Conservation (phyloP, 1,140 invertebrate genomes). For the Drosophila sp. region DNA sequence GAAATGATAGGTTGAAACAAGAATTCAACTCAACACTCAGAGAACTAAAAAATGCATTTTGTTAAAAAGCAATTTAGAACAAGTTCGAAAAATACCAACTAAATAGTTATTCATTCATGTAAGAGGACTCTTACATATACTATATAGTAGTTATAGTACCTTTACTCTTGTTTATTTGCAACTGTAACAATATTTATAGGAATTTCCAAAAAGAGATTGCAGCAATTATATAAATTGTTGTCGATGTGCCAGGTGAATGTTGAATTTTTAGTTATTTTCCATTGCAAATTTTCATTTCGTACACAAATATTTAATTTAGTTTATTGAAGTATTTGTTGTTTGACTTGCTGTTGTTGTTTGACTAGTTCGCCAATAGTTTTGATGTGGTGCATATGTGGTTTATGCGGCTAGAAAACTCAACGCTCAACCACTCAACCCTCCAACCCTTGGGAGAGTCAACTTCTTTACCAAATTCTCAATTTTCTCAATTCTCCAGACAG, state of each 20-base stretch:
- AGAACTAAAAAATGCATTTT: slow-evolving; percentile 3
- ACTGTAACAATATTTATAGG: slow-evolving; percentile 12
- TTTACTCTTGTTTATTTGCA: background rate
- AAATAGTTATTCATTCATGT: background rate
- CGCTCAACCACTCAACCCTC: slow-evolving; percentile 20
- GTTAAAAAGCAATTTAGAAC: slow-evolving; percentile 6
- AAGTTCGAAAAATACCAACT: slow-evolving; percentile 13
- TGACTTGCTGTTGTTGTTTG: slow-evolving; percentile 46
- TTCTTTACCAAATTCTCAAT: slow-evolving; percentile 66
- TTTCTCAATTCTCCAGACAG: slow-evolving; percentile 31
- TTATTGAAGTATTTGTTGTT: slow-evolving; percentile 77
- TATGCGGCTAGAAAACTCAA: slow-evolving; percentile 16
- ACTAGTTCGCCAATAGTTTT: slow-evolving; percentile 35
- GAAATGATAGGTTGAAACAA: background rate
- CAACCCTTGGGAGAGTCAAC: slow-evolving; percentile 40
- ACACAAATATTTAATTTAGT: slow-evolving; percentile 79
- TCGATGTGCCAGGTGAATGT: slow-evolving; percentile 45
- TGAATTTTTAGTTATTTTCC: slow-evolving; percentile 34
- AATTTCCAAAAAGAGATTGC: slow-evolving; percentile 23
- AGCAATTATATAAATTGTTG: slow-evolving; percentile 69
- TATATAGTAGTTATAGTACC: background rate
- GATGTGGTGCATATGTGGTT: slow-evolving; percentile 30
- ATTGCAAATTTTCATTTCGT: slow-evolving; percentile 61
- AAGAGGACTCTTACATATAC: background rate
- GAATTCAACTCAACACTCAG: background rate